phyloP scores from a whole-genome alignment of 2,113 vertebrate species.

The Vombatus ursinus region DNA sequence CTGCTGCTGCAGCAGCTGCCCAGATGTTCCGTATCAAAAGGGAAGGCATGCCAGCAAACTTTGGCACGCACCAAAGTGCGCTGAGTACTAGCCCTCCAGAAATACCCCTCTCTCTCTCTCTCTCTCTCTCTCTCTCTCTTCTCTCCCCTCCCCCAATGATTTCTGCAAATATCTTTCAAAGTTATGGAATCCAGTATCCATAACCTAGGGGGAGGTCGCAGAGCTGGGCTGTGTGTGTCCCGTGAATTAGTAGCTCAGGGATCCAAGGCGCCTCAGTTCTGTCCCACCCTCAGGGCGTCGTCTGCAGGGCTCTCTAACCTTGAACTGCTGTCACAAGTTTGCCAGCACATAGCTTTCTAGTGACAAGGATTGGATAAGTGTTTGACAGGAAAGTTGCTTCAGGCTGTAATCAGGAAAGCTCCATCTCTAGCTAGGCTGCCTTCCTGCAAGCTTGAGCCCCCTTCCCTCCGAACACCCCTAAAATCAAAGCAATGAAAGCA shows the following conservation, averaged over 20 bases:
- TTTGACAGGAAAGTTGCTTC: constrained; percentile 67
- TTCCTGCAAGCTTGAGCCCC: constrained; percentile 21
- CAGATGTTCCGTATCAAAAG: constrained; percentile 92
- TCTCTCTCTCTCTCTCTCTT: constrained; percentile 60
- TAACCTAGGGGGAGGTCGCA: constrained; percentile 76
- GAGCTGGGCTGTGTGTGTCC: constrained; percentile 79
- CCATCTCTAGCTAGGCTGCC: constrained; percentile 6
- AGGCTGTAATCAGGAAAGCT: constrained; percentile 1
- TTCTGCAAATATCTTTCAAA: constrained; percentile 88
- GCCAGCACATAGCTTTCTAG: constrained; percentile 75
- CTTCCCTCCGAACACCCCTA: neutral
- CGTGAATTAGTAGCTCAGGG: constrained; percentile 79
- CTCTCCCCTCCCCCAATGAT: constrained; percentile 65
- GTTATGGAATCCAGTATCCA: constrained; percentile 83
- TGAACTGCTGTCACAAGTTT: constrained; percentile 63
- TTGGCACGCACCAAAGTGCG: constrained; percentile 85
- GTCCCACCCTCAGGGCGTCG: constrained; percentile 74
- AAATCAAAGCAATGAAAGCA: neutral
- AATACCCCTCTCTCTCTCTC: constrained; percentile 79
- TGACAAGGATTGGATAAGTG: constrained; percentile 55
- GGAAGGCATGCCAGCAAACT: constrained; percentile 86
- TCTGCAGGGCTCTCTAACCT: constrained; percentile 75
- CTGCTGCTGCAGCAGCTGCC: constrained; percentile 79
- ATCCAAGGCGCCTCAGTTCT: constrained; percentile 81
- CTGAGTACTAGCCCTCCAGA: constrained; percentile 86